A percentile compares a stretch with the other conserved stretches of the same genome.
These are phyloP conservation scores for Potorous gilbertii DNA, from an alignment of 2,797 vertebrate genomes.

Conservation along the genomic window DNA sequence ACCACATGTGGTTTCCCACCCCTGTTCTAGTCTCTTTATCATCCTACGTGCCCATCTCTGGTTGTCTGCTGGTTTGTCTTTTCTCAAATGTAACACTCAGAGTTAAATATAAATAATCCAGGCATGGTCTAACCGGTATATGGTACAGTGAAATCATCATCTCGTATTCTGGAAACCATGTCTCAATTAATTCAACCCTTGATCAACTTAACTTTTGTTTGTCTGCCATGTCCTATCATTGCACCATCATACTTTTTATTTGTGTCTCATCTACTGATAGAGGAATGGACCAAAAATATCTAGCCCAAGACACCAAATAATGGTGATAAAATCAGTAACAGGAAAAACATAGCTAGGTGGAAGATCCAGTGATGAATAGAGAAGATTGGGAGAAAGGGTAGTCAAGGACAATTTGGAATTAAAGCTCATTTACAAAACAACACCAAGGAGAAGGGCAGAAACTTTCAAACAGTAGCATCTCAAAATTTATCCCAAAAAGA, in stretches of 20 bases:
- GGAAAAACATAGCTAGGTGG: not conserved
- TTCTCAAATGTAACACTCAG: not conserved
- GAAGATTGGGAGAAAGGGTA: not conserved
- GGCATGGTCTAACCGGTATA: not conserved
- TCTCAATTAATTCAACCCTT: not conserved
- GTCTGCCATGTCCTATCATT: too few species aligned
- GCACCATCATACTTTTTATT: not conserved
- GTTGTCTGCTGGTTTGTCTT: not conserved
- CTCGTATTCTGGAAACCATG: not conserved
- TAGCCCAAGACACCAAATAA: not conserved
- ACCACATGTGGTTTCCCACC: too few species aligned
- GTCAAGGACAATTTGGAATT: not conserved
- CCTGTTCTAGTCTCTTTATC: not conserved
- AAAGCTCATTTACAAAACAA: not conserved
- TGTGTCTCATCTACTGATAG: not conserved
- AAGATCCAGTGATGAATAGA: not conserved
- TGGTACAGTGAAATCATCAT: not conserved
- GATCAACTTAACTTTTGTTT: too few species aligned
- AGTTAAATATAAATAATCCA: not conserved
- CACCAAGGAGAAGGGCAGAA: not conserved
- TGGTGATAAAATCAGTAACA: not conserved
- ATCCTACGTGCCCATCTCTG: not conserved
- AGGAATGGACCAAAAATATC: not conserved
- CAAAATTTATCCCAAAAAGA: not conserved
- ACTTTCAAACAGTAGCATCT: not conserved